A percentile compares a stretch with the other conserved stretches of the same genome.
These are phyloP conservation scores for Tanaodytes sp. DNA, from an alignment of 2,888 invertebrate species.

Conservation along the genomic window DNA sequence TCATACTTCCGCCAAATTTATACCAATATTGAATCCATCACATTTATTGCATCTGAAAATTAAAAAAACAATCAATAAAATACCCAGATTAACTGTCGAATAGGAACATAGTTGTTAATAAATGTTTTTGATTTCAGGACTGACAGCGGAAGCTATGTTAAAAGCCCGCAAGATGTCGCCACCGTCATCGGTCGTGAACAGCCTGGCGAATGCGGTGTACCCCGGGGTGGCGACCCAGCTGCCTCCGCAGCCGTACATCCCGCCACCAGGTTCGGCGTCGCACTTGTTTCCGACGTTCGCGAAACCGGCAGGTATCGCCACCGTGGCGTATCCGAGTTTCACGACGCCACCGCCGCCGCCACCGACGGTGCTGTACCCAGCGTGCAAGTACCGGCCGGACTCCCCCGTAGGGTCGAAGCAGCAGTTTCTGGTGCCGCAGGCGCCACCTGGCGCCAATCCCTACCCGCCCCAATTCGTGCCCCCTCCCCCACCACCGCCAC, in stretches of 20 bases:
- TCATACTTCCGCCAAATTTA: no score
- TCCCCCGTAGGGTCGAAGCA: conserved; percentile 28
- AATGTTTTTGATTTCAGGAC: no score
- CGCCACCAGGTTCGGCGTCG: conserved; percentile 68
- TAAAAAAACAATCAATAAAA: no score
- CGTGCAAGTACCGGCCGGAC: conserved; percentile 37
- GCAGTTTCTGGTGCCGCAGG: conserved; percentile 65
- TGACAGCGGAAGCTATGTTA: conserved; percentile 67
- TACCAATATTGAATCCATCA: no score
- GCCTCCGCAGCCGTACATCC: conserved; percentile 70
- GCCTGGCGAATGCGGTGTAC: conserved; percentile 1
- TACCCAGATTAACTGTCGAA: no score
- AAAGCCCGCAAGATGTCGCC: conserved; percentile 64
- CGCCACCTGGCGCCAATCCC: conserved; percentile 70
- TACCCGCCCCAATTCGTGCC: conserved; percentile 69
- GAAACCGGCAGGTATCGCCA: conserved; percentile 55
- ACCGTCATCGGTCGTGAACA: conserved; percentile 32
- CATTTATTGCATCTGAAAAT: no score
- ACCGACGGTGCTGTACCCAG: conserved; percentile 15
- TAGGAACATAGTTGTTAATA: no score
- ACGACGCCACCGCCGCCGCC: conserved; percentile 53
- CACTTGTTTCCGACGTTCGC: conserved; percentile 67
- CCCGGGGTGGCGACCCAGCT: conserved; percentile 60
- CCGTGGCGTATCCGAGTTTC: conserved; percentile 63
- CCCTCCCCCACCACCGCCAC: conserved; percentile 57